Evolutionary conservation across 2,797 vertebrate species (phyloP).

Genomic region (Natrix natrix): DNA sequence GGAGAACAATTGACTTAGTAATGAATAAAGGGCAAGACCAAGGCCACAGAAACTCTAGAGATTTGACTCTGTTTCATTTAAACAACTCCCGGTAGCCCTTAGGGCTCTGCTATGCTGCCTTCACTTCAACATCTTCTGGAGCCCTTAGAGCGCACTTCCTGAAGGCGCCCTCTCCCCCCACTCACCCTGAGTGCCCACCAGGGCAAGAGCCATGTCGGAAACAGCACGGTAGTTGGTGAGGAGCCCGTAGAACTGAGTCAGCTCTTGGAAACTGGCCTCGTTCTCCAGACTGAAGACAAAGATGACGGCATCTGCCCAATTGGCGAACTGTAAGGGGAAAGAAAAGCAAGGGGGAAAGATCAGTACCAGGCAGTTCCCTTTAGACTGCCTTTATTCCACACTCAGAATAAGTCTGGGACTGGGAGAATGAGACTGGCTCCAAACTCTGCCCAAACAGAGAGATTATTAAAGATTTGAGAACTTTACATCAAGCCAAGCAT

Average conservation of each 20-base stretch:
- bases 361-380: background rate
- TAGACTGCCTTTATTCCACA: background rate
- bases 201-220: constrained; percentile 80
- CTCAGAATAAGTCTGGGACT: background rate
- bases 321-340: constrained; percentile 80
- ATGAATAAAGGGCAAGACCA: background rate
- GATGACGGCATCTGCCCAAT: constrained; percentile 91
- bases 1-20: background rate
- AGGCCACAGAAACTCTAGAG: too few relatives aligned
- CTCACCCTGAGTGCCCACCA: constrained; percentile 94
- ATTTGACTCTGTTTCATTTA: background rate
- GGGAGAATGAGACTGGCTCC: background rate
- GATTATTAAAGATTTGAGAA: background rate
- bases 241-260: constrained; percentile 80
- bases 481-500: background rate
- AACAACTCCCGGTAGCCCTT: background rate
- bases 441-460: background rate
- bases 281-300: constrained; percentile 96
- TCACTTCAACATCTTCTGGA: background rate
- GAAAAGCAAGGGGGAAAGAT: rapidly evolving
- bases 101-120: too few relatives aligned
- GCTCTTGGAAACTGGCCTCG: constrained; percentile 89
- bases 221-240: constrained; percentile 76
- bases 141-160: background rate
- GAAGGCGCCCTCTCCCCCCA: background rate